Base-by-base conservation (phyloP, 2,797 vertebrate species). In the Selene dorsalis region DNA sequence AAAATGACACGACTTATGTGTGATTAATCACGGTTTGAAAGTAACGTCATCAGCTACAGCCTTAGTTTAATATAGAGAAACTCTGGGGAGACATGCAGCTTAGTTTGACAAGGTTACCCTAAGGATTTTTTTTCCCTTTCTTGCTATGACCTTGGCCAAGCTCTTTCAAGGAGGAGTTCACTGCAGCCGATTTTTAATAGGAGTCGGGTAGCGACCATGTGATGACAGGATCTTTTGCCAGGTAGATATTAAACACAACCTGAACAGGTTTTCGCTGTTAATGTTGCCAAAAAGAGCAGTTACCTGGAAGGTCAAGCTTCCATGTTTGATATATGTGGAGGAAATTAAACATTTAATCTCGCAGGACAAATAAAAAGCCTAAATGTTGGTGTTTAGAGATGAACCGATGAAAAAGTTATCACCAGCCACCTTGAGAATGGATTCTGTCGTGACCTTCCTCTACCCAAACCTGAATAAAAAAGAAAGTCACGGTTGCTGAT, bases 161-260 rank as follows among this genome's bases (percentile, higher is more conserved):
- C 79, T 85, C 61, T 67, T 83, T 56, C 66, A 82, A 82, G 82
- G 80, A 85, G 68, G 69, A 77, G 86, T 90, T 86, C 67, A 17
- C 76, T 55, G 68, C 62, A 65, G 68, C 14, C 35, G 61, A 71
- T 89, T 93, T n/a, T 93, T 88, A 91, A 91, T 88, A 82, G 79
- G 91, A 92, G 84, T 90, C 83, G 70, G 84, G 83, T 89, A 84
- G 83, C 89, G 32, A 80, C 69, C 73, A 72, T 52, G 86, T 89
- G 94, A 88, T 93, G 95, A 95, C 93, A 95, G 93, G 74, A 91
- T 87, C 91, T 94, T 93, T 95, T 94, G 86, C 89, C 93, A 82
- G 84, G 85, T 91, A 82, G 88, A 90, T 84, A 94, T 95, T 93
- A 91, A 86, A 76, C 38, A 38, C 38, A 48, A 30, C 53, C 73